phyloP scores from a whole-genome alignment of 2,113 vertebrate species.

The Perca flavescens region DNA sequence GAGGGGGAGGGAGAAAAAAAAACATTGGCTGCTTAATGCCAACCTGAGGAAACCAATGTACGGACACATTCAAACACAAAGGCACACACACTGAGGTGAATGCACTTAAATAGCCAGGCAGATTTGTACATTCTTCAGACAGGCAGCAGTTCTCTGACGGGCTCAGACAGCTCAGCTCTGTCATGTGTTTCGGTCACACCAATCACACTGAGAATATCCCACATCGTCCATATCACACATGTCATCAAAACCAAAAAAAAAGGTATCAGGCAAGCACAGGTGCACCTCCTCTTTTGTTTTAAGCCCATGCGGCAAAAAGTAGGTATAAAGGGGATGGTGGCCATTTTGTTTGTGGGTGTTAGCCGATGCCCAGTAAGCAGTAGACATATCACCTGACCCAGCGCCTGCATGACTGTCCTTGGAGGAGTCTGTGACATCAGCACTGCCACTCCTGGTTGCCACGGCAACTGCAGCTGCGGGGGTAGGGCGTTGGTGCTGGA shows the following conservation, averaged over 20 bases:
- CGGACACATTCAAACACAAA: conserved; percentile 64
- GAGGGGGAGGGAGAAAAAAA: conserved; percentile 28
- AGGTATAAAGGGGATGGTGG: background rate
- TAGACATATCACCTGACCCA: conserved; percentile 63
- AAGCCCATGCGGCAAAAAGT: conserved; percentile 11
- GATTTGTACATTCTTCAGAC: conserved; percentile 54
- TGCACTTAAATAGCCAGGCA: conserved; percentile 40
- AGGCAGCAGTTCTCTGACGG: conserved; percentile 49
- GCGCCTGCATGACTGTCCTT: conserved; percentile 76
- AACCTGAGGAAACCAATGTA: conserved; percentile 78
- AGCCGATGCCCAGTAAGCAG: conserved; percentile 60
- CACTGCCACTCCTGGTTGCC: conserved; percentile 76
- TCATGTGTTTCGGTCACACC: conserved; percentile 44
- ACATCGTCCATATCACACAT: conserved; percentile 37
- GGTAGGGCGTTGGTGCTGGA: conserved; percentile 39
- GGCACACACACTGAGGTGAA: conserved; percentile 47
- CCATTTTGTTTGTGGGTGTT: conserved; percentile 71
- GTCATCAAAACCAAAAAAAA: conserved; percentile 36
- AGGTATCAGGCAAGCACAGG: conserved; percentile 15
- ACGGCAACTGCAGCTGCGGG: conserved; percentile 71
- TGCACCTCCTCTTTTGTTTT: conserved; percentile 40
- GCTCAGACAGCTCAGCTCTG: conserved; percentile 54
- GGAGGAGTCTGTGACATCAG: conserved; percentile 78
- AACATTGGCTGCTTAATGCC: conserved; percentile 73
- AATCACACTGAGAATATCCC: conserved; percentile 50